These are phyloP conservation scores for Tachyglossus aculeatus DNA, from an alignment of 2,797 vertebrate genomes.

Conservation along the genomic window DNA sequence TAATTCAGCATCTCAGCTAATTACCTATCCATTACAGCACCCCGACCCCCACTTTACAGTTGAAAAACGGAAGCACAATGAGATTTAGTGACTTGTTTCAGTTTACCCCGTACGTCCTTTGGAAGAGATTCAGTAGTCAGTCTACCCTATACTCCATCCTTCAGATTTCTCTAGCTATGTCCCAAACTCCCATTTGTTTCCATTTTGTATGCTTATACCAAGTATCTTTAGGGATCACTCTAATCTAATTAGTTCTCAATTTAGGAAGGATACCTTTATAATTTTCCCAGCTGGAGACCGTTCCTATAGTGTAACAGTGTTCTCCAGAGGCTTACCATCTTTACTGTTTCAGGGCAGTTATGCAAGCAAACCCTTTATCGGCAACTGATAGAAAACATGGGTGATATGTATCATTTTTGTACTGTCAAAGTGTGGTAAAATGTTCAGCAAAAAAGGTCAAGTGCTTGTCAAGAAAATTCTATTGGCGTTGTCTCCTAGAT, in stretches of 20 bases:
- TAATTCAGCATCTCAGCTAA: neutral
- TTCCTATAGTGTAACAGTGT: neutral
- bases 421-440: conserved; percentile 32
- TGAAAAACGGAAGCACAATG: neutral
- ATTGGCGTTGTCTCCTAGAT: conserved; percentile 4
- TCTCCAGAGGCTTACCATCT: neutral
- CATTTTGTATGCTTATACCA: too few species aligned
- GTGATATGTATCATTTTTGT: conserved; percentile 48
- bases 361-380: conserved; percentile 4
- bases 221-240: conserved; percentile 47
- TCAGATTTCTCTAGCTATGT: too few species aligned
- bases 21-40: neutral
- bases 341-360: conserved; percentile 36
- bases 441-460: conserved; percentile 52
- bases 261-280: conserved; percentile 17
- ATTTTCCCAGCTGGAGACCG: conserved; percentile 11
- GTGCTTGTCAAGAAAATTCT: conserved; percentile 39
- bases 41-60: neutral
- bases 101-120: neutral
- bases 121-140: neutral
- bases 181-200: too few species aligned
- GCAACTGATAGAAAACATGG: conserved; percentile 20
- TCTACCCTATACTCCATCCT: too few species aligned
- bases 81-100: conserved; percentile 9
- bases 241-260: conserved; percentile 60